Percentiles rank a stretch among this genome's conserved stretches.
Evolutionary conservation across 2,113 vertebrate species (phyloP).

Genomic region (Actenoides lindsayi): DNA sequence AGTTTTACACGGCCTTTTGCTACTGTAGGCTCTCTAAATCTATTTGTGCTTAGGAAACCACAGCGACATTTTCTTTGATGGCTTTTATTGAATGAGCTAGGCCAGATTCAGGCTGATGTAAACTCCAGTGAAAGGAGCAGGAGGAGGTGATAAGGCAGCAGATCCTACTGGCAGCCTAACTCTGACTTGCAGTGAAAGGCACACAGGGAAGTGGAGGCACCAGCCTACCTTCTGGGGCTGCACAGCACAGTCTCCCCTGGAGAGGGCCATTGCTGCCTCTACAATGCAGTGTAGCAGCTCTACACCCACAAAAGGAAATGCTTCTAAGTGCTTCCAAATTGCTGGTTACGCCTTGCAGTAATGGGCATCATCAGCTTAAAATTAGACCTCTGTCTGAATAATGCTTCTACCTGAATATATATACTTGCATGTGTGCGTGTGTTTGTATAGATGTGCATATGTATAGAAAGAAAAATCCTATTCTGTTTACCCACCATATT

Average conservation of each 20-base stretch:
- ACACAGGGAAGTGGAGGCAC: background rate
- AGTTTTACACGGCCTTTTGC: background rate
- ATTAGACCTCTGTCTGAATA: background rate
- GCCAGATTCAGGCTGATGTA: background rate
- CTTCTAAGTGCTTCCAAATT: background rate
- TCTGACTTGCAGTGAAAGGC: background rate
- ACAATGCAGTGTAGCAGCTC: background rate
- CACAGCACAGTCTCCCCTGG: background rate
- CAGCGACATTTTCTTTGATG: background rate
- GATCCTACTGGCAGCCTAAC: background rate
- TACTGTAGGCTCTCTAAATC: background rate
- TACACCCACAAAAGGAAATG: background rate
- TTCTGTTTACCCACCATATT: background rate
- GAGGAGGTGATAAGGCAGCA: background rate
- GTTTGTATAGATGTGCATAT: background rate
- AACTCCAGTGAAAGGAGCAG: background rate
- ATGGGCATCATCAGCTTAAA: background rate
- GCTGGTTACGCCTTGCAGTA: background rate
- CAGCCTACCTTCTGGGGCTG: background rate
- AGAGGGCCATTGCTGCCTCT: background rate
- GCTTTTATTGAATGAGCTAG: conserved; percentile 1
- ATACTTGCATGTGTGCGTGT: background rate
- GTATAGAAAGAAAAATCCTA: background rate
- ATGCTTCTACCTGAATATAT: background rate
- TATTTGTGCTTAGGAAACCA: background rate